Base-by-base conservation (phyloP, 2,888 invertebrate genomes). In the Liodrosophila aerea region DNA sequence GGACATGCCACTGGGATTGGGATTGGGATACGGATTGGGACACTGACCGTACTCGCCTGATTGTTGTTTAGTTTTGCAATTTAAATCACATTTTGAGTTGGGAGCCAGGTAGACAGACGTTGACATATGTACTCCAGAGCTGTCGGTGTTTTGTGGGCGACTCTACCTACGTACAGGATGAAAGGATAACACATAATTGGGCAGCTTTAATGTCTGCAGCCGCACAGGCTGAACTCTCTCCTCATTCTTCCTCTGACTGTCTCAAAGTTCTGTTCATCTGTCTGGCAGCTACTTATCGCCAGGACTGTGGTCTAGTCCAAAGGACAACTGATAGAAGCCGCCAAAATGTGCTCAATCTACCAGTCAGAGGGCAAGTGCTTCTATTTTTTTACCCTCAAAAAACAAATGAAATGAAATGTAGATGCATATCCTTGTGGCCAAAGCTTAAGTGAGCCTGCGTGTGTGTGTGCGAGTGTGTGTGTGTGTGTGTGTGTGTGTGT, bases 51-150 rank as follows among this genome's bases (percentile, higher is more conserved):
- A 22, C 22, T 22, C 13, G 54, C 53, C 64, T 81, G 82, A 81
- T 84, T 81, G 78, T 76, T 78, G 84, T 81, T 81, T 84, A 74
- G 82, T 77, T 78, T 78, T 77, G 82, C 82, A 81, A 84, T 81
- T 81, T 84, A 81, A 84, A 81, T 81, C 71, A 75, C 62, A 78
- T 47, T 74, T 76, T 68, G 61, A 75, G n/a, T n/a, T n/a, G n/a
- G 75, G 78, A 73, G 77, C 72, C 77, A 62, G 45, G 63, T 60
- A 31, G 27, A 16, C 12, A 12, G 15, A 36, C 36, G 34, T 45
- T 33, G 54, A 70, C 69, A 61, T 57, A 50, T 57, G 46, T 30
- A 18, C 37, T 33, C n/a, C 2, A 39, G 7, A 4, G 1, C 11
- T 29, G 13, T 22, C 15, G 11, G 7, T 9, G 15, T 13, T 34